Evolutionary conservation across 2,113 vertebrate genomes (phyloP).

Genomic region (Gulo gulo): DNA sequence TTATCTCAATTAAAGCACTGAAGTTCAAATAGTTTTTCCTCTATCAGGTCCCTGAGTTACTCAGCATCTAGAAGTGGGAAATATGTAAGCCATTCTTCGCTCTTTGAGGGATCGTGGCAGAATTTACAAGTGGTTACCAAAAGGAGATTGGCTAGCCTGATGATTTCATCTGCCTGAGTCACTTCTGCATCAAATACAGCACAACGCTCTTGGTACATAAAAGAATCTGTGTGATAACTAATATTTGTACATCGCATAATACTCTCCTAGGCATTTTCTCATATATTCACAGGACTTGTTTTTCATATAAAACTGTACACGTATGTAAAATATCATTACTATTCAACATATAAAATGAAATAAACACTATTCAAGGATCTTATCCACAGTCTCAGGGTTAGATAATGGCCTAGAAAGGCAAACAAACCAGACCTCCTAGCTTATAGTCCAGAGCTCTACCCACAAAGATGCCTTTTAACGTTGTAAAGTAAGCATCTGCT

Average conservation of each 20-base stretch:
- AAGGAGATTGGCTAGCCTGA: not conserved
- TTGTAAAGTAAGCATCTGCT: not conserved
- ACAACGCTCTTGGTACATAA: not conserved
- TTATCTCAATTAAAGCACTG: not conserved
- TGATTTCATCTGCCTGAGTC: constrained; percentile 25
- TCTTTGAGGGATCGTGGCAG: not conserved
- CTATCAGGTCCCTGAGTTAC: not conserved
- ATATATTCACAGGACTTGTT: not conserved
- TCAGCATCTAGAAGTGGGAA: not conserved
- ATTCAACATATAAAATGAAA: constrained; percentile 49
- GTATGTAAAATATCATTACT: constrained; percentile 44
- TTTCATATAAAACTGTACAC: constrained; percentile 31
- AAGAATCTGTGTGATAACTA: constrained; percentile 26
- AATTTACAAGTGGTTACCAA: constrained; percentile 11
- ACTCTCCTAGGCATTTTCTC: constrained; percentile 32
- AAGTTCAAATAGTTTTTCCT: not conserved
- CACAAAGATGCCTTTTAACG: not conserved
- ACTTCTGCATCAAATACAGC: not conserved
- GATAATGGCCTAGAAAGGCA: not conserved
- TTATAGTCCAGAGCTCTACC: not conserved
- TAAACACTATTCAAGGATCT: not conserved
- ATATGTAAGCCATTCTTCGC: not conserved
- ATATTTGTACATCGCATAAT: constrained; percentile 20
- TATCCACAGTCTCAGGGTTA: constrained; percentile 21
- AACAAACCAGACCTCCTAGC: not conserved